Evolutionary conservation across 1,140 invertebrate species (phyloP), one percentile per base, ranked within the genome.

Genomic region (Leptonema lineaticorne): DNA sequence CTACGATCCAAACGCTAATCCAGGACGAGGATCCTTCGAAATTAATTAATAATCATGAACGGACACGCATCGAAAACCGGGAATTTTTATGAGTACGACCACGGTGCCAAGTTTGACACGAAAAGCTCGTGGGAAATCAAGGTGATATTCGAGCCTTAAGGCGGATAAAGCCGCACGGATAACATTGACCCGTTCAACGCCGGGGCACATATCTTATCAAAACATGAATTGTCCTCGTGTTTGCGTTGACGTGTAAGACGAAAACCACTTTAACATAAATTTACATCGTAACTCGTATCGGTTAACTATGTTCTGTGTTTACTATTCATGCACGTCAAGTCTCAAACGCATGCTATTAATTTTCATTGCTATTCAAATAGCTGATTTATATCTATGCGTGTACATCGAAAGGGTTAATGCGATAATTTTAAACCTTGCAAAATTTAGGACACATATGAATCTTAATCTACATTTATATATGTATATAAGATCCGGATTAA

Each of bases 31-130:
- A 53, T 6, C 22, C 50, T 9, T 26, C 24, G 9, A 24, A 24
- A 53, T 53, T 53, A 53, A 53, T 53, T 53, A 26, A 26, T 53
- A 53, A 24, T 53, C 27, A 53, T 53, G 11, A n/a, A n/a, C n/a
- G n/a, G n/a, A 14, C 27, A 24, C 4, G 50, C 22, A 18, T 53
- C 18, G 3, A 14, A 26, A 7, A 14, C 24, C 14, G 22, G 24
- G 22, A 53, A 53, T 53, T 53, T 53, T 53, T 53, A 53, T 24
- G 20, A 53, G 50, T 7, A 26, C 9, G 22, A 22, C 50, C 50
- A 53, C 50, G 50, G n/a, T 53, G 24, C 50, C 2, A 53, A 53
- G 22, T 53, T 53, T 53, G 22, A 24, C 20, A 22, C 11, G 8
- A 4, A 26, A 53, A 22, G 6, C 50, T 24, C 50, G 50, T 22